Evolutionary conservation across 2,797 vertebrate genomes (phyloP), one percentile per base, ranked within the genome.

Genomic region (Acrossocheilus wenchowensis): DNA sequence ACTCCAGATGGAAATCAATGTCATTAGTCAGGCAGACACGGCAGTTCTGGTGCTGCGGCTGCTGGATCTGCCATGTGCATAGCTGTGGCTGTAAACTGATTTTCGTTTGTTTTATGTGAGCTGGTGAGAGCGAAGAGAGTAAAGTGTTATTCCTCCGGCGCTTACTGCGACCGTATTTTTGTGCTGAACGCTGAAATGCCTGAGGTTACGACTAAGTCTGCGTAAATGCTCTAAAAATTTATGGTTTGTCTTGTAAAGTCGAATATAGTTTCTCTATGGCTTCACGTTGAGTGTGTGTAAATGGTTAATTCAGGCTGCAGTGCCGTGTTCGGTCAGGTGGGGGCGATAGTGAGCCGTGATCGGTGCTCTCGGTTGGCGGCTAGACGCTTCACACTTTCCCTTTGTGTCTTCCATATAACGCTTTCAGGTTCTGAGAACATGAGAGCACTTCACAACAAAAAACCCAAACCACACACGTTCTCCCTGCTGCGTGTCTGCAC

Each of bases 401-500:
- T 92, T 93, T 92, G 92, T 92, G 90, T 93, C 85, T 90, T 87
- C 87, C 90, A 92, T 92, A 93, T 84, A 88, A 79, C 80, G 45
- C 90, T 89, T 90, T 91, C 91, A 90, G 92, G 93, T 93, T 94
- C 79, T 90, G 85, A 89, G 88, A 84, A 89, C 92, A 92, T 78
- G 85, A 90, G 89, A 89, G 10, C 86, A 74, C 89, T 90, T 88
- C 89, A 85, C 81, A 90, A 84, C 1, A 43, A 85, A 91, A 36
- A 79, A 26, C 1, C 92, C 93, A 93, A 93, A 94, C 93, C 92
- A 83, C 64, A 83, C 39, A 87, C 78, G 78, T 82, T 88, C 91
- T 87, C 84, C 89, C 89, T 89, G 89, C 91, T 93, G 82, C 69
- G 88, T 90, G 86, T 92, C 74, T 88, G 89, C 89, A 86, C 92